Evolutionary conservation across 2,888 invertebrate species (phyloP).

Genomic region (Hirtodrosophila cameraria): DNA sequence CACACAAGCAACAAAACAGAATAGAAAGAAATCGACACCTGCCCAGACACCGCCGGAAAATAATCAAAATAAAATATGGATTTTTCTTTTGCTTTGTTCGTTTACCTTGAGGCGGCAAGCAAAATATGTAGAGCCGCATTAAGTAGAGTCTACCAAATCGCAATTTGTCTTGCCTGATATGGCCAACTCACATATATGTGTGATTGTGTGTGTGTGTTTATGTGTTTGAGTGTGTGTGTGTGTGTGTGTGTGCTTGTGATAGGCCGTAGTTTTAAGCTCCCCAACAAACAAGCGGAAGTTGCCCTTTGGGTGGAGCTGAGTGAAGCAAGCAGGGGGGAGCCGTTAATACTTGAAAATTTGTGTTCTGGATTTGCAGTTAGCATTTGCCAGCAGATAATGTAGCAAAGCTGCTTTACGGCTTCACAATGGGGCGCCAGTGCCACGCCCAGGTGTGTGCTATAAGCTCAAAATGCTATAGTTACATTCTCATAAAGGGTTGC

Average conservation of each 20-base stretch:
- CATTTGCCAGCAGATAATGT: conserved; percentile 56
- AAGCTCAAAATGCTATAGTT: conserved; percentile 19
- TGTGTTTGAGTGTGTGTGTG: conserved; percentile 5
- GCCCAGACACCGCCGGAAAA: conserved; percentile 70
- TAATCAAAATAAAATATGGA: conserved; percentile 78
- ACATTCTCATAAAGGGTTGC: conserved; percentile 7
- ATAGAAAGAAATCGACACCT: conserved; percentile 68
- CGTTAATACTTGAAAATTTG: conserved; percentile 74
- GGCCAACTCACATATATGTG: conserved; percentile 5
- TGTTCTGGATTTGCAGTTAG: conserved; percentile 56
- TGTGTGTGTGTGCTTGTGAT: conserved; percentile 21
- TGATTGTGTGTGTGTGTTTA: conserved; percentile 13
- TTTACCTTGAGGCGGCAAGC: conserved; percentile 16
- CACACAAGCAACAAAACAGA: conserved; percentile 17
- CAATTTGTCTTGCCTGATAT: conserved; percentile 73
- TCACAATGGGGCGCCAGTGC: conserved; percentile 19
- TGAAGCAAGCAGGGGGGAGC: neutral
- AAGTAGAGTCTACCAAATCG: conserved; percentile 74
- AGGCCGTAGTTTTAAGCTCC: conserved; percentile 67
- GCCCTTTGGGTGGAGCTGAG: conserved; percentile 17
- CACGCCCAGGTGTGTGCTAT: conserved; percentile 24
- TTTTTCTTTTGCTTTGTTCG: conserved; percentile 59
- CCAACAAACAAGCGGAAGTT: conserved; percentile 74
- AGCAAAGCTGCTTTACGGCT: conserved; percentile 57
- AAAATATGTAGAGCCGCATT: conserved; percentile 42